Base-by-base conservation (phyloP, 2,888 invertebrate genomes). In the Drosophila sordidapex region DNA sequence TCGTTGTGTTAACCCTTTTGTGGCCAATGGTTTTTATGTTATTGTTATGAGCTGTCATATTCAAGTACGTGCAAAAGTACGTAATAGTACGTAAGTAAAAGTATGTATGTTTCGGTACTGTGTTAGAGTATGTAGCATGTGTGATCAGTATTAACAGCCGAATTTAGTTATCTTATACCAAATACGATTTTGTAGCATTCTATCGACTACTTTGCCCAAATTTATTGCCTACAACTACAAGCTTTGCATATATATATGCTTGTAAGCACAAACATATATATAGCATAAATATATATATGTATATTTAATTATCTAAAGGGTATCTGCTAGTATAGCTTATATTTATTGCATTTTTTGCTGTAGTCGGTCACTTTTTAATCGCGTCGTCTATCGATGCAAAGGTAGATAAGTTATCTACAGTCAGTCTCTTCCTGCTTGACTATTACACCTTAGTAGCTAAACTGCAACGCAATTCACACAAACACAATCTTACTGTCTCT, bases 381-480 rank as follows among this genome's bases (percentile, higher is more conserved):
- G 66, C 54, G 66, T 11, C 4, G n/a, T 66, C 54, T 66, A 69
- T 69, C 27, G 64, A 64, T 64, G 31, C 43, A n/a, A n/a, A 66
- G 76, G 72, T 77, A 77, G 77, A 77, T 79, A 79, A 64, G 60
- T 49, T 27, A 38, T 27, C 54, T 65, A 18, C 40, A 48, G 13
- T 5, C 25, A n/a, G 38, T 48, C 11, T n/a, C 18, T 52, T 8
- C 11, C 29, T 29, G 15, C 36, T 27, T 58, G 48, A 33, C 29
- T 52, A 29, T 51, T 72, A 60, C 67, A 75, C 43, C 63, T 66
- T 51, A 48, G 52, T 40, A 51, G 57, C n/a, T 56, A 57, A 68
- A 68, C 43, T 78, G 70, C 67, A 78, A 64, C 70, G 79, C 78
- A 78, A 64, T 77, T 69, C 43, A 38, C 58, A 54, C 27, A 21